Evolutionary conservation across 2,113 vertebrate genomes (phyloP).

Genomic region (Zosterops borbonicus): DNA sequence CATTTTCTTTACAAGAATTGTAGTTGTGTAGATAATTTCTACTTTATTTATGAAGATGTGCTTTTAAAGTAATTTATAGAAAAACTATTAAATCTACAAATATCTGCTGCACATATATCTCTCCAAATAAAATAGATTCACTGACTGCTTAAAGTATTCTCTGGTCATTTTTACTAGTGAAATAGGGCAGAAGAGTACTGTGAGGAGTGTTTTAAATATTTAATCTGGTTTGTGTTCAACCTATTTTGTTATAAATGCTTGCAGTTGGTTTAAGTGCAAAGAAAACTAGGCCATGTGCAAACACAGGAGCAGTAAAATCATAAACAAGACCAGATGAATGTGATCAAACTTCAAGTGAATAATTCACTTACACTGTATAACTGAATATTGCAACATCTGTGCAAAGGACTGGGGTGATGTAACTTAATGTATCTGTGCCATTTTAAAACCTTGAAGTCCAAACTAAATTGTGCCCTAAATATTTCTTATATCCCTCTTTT

Average conservation of each 20-base stretch:
- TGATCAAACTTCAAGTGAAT: neutral
- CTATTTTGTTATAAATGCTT: neutral
- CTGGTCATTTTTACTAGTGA: neutral
- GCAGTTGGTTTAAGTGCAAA: neutral
- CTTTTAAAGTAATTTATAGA: neutral
- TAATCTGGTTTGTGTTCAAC: neutral
- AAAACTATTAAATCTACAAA: neutral
- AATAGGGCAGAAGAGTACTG: neutral
- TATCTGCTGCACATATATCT: neutral
- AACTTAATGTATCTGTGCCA: neutral
- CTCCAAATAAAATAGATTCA: neutral
- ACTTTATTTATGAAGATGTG: neutral
- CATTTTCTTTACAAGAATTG: neutral
- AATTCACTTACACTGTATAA: neutral
- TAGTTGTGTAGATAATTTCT: neutral
- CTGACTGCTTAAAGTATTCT: neutral
- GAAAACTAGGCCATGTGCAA: neutral
- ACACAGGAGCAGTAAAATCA: neutral
- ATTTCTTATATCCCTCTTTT: neutral
- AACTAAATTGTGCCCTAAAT: neutral
- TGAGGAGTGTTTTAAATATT: neutral
- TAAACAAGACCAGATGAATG: neutral
- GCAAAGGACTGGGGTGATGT: neutral
- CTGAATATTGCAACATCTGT: neutral
- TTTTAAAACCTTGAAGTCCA: neutral